Evolutionary conservation across 2,888 invertebrate genomes (phyloP).

Genomic region (Machimus atricapillus): DNA sequence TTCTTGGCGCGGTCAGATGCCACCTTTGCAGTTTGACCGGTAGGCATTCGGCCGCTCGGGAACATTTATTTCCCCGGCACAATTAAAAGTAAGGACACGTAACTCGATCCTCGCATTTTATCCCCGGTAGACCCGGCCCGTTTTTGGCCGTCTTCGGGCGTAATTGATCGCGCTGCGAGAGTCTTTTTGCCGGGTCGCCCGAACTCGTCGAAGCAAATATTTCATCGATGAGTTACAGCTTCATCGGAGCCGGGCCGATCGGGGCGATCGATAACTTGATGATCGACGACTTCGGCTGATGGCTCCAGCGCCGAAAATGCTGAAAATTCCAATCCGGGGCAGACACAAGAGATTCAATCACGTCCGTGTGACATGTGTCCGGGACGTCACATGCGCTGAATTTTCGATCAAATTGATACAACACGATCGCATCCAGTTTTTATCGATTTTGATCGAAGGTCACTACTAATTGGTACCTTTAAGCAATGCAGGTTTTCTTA

Average conservation of each 20-base stretch:
- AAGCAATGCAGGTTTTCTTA: neutral
- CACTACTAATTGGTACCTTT: slow-evolving; percentile 18
- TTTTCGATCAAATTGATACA: slow-evolving; percentile 18
- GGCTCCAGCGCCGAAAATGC: neutral
- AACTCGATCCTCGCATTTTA: neutral
- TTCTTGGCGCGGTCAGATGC: neutral
- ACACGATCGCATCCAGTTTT: neutral
- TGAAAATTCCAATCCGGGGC: slow-evolving; percentile 32
- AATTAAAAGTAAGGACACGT: slow-evolving; percentile 31
- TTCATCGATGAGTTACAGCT: slow-evolving; percentile 34
- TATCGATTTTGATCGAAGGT: slow-evolving; percentile 33
- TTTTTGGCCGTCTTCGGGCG: neutral
- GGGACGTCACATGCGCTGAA: slow-evolving; percentile 18
- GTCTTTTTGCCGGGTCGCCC: neutral
- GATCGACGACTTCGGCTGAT: neutral
- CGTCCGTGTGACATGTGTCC: slow-evolving; percentile 36
- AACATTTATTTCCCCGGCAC: neutral
- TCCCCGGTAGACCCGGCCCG: neutral
- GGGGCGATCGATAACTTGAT: slow-evolving; percentile 31
- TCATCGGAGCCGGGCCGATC: slow-evolving; percentile 8
- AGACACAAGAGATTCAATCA: slow-evolving; percentile 35
- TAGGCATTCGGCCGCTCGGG: neutral
- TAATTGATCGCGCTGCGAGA: neutral
- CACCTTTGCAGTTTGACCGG: slow-evolving; percentile 17
- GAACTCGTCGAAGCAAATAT: neutral